These are phyloP conservation scores for Manis javanica DNA, from an alignment of 2,797 vertebrate genomes.

Conservation along the genomic window DNA sequence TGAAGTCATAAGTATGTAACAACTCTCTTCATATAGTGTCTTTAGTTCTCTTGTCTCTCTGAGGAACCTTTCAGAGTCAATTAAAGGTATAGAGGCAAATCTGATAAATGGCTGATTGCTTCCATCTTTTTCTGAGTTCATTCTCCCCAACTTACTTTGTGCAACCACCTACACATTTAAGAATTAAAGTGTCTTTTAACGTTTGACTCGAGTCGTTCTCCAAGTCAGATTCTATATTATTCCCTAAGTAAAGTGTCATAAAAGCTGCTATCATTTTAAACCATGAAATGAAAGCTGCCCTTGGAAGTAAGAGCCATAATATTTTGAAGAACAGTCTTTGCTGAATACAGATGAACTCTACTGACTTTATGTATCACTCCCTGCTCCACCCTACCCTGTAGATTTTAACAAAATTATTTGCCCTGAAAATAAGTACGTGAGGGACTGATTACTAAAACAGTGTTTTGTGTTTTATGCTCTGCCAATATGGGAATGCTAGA, in stretches of 20 bases:
- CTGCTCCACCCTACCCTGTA: neutral
- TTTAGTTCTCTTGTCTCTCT: neutral
- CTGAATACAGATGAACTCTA: neutral
- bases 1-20: neutral
- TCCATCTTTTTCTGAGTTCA: neutral
- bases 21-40: neutral
- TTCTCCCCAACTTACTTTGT: neutral
- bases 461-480: neutral
- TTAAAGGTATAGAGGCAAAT: neutral
- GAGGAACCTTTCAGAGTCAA: neutral
- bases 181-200: neutral
- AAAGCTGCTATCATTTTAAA: conserved; percentile 2
- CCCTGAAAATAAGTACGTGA: neutral
- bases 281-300: neutral
- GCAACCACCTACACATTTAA: neutral
- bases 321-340: neutral
- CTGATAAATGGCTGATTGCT: neutral
- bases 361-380: neutral
- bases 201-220: neutral
- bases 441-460: neutral
- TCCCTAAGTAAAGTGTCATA: neutral
- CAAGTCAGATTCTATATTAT: neutral
- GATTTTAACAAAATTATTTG: neutral
- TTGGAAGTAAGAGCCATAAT: neutral
- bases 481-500: conserved; percentile 18